Evolutionary conservation across 2,888 invertebrate species (phyloP).

Genomic region (Melieria crassipennis): DNA sequence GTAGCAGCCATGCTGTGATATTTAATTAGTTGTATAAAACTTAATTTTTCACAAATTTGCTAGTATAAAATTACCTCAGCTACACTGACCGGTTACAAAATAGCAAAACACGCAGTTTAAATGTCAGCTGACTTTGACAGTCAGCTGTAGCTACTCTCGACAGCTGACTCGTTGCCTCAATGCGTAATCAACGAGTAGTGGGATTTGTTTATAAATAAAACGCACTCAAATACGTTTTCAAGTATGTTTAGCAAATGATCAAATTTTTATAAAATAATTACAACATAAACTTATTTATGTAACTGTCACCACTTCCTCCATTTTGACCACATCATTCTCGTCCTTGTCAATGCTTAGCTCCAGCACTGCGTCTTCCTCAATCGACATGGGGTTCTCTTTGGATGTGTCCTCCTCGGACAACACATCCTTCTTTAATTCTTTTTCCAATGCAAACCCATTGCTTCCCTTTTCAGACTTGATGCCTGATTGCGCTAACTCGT

Average conservation of each 20-base stretch:
- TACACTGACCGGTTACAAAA: conserved; percentile 21
- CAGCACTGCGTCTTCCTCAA: conserved; percentile 59
- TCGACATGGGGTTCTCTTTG: conserved; percentile 50
- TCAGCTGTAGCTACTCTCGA: conserved; percentile 21
- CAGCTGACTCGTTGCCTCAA: conserved; percentile 26
- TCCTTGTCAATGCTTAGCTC: conserved; percentile 60
- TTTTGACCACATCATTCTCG: conserved; percentile 51
- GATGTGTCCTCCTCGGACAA: conserved; percentile 42
- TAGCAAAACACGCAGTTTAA: background rate
- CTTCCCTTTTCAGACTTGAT: conserved; percentile 26
- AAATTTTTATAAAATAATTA: conserved; percentile 11
- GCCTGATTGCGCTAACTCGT: conserved; percentile 49
- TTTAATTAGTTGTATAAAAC: conserved; percentile 11
- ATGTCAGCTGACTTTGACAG: background rate
- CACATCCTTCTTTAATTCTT: conserved; percentile 19
- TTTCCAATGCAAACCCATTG: conserved; percentile 33
- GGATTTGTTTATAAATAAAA: background rate
- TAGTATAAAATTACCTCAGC: conserved; percentile 18
- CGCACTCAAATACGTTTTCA: background rate
- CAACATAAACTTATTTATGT: conserved; percentile 10
- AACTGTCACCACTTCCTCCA: conserved; percentile 38
- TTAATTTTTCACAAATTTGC: background rate
- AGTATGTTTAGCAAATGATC: background rate
- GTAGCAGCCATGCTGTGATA: conserved; percentile 50
- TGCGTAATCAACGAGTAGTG: no score